Evolutionary conservation across 2,113 vertebrate species (phyloP).

Genomic region (Peucedramus taeniatus): DNA sequence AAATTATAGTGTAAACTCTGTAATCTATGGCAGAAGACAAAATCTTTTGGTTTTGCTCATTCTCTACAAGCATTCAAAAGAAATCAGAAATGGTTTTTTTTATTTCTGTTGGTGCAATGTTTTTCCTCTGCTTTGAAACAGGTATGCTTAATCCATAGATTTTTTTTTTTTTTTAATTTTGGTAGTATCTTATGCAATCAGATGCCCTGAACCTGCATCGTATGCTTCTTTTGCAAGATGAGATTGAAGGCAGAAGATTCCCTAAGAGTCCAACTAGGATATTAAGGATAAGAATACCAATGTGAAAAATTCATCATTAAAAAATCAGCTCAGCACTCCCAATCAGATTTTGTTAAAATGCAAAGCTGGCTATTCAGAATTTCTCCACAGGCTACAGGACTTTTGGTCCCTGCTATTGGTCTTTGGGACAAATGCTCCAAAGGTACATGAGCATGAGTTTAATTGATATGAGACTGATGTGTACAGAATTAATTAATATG

Average conservation of each 20-base stretch:
- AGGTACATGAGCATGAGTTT: not conserved
- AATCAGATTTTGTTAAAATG: not conserved
- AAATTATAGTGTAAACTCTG: not conserved
- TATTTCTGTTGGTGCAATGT: not conserved
- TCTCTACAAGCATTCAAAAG: not conserved
- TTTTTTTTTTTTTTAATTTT: not conserved
- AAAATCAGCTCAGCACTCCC: not conserved
- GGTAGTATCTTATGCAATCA: not conserved
- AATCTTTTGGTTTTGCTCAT: not conserved
- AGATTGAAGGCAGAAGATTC: not conserved
- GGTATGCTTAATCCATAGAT: not conserved
- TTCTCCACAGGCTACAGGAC: not conserved
- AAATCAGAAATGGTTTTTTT: not conserved
- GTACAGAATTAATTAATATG: slow-evolving; percentile 17
- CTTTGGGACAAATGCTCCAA: not conserved
- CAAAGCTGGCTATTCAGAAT: not conserved
- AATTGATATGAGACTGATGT: not conserved
- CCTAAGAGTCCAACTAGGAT: not conserved
- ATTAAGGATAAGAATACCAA: not conserved
- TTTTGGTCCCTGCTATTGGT: not conserved
- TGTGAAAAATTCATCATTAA: not conserved
- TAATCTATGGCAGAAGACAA: not conserved
- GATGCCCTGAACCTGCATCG: not conserved
- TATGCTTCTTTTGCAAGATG: not conserved
- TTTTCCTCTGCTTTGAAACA: not conserved